These are phyloP conservation scores for Eospalax fontanierii DNA, from an alignment of 2,797 vertebrate species.

Conservation along the genomic window DNA sequence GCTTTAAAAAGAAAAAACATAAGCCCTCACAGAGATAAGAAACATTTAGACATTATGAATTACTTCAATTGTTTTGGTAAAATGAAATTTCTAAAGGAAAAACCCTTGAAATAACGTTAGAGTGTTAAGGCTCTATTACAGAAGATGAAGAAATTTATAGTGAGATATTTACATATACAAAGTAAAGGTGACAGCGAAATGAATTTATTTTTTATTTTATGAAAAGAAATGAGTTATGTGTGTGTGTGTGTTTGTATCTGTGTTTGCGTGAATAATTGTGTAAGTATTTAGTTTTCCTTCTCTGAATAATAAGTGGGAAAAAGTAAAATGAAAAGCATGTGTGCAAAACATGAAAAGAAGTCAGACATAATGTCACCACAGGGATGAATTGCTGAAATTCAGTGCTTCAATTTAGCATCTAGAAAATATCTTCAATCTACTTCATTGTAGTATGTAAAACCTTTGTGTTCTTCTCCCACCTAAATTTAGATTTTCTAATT, in stretches of 20 bases:
- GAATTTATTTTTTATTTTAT: background rate
- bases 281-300: background rate
- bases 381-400: background rate
- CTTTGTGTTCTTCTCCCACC: background rate
- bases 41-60: background rate
- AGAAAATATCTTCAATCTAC: background rate
- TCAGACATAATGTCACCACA: background rate
- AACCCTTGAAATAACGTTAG: background rate
- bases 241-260: background rate
- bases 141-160: background rate
- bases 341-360: slow-evolving; percentile 23
- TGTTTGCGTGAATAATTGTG: background rate
- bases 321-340: background rate
- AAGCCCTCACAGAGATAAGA: background rate
- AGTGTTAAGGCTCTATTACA: background rate
- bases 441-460: background rate
- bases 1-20: background rate
- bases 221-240: background rate
- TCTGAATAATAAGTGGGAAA: background rate
- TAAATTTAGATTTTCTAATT: slow-evolving; percentile 40
- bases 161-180: background rate
- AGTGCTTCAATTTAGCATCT: background rate
- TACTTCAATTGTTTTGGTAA: slow-evolving; percentile 22
- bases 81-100: background rate
- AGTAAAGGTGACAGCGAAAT: background rate